Percentiles rank a stretch among this genome's conserved stretches.
Evolutionary conservation across 2,888 invertebrate genomes (phyloP).

Genomic region (Ennomos fuscantarius): DNA sequence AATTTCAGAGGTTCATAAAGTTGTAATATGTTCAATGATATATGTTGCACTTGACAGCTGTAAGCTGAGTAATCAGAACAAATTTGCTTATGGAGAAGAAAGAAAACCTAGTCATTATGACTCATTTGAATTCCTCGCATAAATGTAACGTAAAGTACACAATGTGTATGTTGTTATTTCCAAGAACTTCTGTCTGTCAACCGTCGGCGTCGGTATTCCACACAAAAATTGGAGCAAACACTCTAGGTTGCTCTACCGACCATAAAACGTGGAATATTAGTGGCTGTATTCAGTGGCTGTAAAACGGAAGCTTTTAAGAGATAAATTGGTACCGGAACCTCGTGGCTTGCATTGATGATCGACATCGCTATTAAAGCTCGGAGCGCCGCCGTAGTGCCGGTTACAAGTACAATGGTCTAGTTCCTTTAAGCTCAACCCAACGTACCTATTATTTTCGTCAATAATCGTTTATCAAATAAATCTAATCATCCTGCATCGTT

Average conservation of each 20-base stretch:
- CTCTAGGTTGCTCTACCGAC: slow-evolving; percentile 45
- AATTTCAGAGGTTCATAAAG: no score
- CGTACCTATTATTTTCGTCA: slow-evolving; percentile 27
- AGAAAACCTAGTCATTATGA: slow-evolving; percentile 13
- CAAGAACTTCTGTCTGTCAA: slow-evolving; percentile 10
- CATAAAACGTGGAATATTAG: slow-evolving; percentile 61
- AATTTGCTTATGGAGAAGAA: slow-evolving; percentile 3
- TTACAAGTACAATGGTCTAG: slow-evolving; percentile 74
- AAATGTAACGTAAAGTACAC: slow-evolving; percentile 1
- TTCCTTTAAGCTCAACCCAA: slow-evolving; percentile 55
- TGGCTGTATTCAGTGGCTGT: slow-evolving; percentile 56
- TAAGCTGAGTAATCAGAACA: no score
- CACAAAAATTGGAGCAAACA: slow-evolving; percentile 50
- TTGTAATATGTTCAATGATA: no score
- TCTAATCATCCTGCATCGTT: no score
- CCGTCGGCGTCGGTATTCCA: slow-evolving; percentile 22
- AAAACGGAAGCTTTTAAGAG: slow-evolving; percentile 82
- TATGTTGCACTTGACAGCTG: no score
- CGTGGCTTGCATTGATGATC: slow-evolving; percentile 77
- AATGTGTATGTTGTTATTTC: slow-evolving; percentile 1
- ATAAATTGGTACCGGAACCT: slow-evolving; percentile 82
- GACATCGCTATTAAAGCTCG: slow-evolving; percentile 60
- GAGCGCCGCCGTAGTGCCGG: slow-evolving; percentile 41
- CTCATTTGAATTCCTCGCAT: slow-evolving; percentile 10
- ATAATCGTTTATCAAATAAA: not conserved